A percentile compares a stretch with the other conserved stretches of the same genome.
phyloP scores from a whole-genome alignment of 2,888 invertebrate species.

The Pseudococcus jackbeardsleyi region DNA sequence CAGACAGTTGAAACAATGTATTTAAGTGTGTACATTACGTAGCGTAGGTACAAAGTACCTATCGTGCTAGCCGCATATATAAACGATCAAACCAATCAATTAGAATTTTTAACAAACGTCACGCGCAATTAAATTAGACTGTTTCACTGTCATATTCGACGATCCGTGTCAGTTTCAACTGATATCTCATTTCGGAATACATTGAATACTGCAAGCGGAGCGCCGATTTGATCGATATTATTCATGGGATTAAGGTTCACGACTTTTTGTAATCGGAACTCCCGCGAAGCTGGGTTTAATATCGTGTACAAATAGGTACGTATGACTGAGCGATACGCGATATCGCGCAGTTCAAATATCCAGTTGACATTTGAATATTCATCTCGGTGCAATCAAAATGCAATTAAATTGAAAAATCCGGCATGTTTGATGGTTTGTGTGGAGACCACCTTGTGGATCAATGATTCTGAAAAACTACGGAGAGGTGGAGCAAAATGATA shows the following conservation, averaged over 20 bases:
- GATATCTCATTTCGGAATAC: conserved; percentile 50
- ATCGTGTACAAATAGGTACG: not conserved
- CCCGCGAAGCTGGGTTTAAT: not conserved
- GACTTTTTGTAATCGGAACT: conserved; percentile 53
- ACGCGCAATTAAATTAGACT: conserved; percentile 58
- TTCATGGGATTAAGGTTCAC: conserved; percentile 40
- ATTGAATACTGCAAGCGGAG: not conserved
- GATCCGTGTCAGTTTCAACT: conserved; percentile 57
- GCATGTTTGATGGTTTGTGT: not conserved
- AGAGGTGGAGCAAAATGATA: too few relatives aligned
- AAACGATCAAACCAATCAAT: conserved; percentile 59
- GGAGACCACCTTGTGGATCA: not conserved
- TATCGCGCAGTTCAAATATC: not conserved
- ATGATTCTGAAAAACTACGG: not conserved
- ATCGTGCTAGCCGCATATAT: not conserved
- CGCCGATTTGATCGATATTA: conserved; percentile 38
- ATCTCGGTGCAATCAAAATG: not conserved
- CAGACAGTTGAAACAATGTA: conserved; percentile 42
- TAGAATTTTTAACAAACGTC: conserved; percentile 54
- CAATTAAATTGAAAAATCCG: not conserved
- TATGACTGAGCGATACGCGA: not conserved
- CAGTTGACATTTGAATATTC: not conserved
- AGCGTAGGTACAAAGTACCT: too few relatives aligned
- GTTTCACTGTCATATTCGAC: conserved; percentile 51
- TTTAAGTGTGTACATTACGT: not conserved